A percentile compares a stretch with the other conserved stretches of the same genome.
Evolutionary conservation across 2,113 vertebrate species (phyloP).

Genomic region (Tragelaphus buxtoni): DNA sequence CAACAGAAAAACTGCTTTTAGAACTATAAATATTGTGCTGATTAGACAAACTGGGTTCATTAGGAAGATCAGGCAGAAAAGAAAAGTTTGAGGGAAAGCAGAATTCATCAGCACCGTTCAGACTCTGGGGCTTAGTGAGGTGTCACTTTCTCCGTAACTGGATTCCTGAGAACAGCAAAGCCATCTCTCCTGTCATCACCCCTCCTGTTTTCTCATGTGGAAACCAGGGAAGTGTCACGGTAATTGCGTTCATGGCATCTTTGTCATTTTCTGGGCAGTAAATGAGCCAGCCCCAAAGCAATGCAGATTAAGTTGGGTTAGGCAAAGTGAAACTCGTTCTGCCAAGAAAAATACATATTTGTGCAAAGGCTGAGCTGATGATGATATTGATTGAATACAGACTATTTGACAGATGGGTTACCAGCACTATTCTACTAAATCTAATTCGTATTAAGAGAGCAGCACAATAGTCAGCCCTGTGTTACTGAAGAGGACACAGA

Average conservation of each 20-base stretch:
- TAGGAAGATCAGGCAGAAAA: constrained; percentile 27
- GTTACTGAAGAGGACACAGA: not conserved
- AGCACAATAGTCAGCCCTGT: not conserved
- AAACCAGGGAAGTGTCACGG: constrained; percentile 18
- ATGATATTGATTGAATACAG: not conserved
- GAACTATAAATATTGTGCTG: constrained; percentile 41
- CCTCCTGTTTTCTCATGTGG: not conserved
- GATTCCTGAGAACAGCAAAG: constrained; percentile 24
- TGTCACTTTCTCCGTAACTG: not conserved
- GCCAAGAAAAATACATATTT: constrained; percentile 29
- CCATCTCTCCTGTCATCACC: not conserved
- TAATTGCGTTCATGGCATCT: constrained; percentile 65
- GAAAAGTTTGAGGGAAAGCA: constrained; percentile 20
- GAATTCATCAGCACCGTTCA: constrained; percentile 12
- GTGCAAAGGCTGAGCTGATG: not conserved
- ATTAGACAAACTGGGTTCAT: constrained; percentile 53
- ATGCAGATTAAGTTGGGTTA: not conserved
- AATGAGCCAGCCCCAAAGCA: constrained; percentile 59
- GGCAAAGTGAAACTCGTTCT: constrained; percentile 38
- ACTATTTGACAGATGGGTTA: not conserved
- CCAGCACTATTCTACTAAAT: not conserved
- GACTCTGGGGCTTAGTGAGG: not conserved
- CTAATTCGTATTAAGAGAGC: not conserved
- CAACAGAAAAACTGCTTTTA: not conserved
- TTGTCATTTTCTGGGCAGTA: constrained; percentile 37